phyloP scores from a whole-genome alignment of 2,113 vertebrate genomes.

The Todiramphus saurophagus region DNA sequence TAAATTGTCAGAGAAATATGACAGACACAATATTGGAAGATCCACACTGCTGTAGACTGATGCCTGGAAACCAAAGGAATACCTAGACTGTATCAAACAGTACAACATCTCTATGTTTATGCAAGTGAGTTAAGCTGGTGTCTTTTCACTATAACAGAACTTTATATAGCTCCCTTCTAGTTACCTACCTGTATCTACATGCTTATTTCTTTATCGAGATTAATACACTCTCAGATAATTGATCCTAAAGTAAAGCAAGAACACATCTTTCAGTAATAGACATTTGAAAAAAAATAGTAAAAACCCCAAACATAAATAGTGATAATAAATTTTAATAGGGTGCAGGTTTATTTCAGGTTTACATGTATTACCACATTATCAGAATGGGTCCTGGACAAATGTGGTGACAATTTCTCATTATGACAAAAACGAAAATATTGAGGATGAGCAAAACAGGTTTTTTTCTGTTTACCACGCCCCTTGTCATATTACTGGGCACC shows the following conservation, averaged over 20 bases:
- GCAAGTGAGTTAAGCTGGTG: not conserved
- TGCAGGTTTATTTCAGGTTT: not conserved
- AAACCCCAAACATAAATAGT: not conserved
- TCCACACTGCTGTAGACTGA: not conserved
- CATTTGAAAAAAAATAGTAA: not conserved
- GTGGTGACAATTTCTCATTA: not conserved
- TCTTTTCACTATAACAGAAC: not conserved
- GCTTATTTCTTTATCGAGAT: not conserved
- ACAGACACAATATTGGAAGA: not conserved
- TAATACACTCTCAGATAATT: accelerated
- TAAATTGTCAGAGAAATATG: not conserved
- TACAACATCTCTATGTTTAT: not conserved
- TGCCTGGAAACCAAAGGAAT: not conserved
- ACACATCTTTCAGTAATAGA: not conserved
- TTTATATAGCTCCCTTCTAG: not conserved
- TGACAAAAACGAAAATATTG: not conserved
- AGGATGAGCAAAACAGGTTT: accelerated
- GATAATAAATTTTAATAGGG: not conserved
- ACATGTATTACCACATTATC: not conserved
- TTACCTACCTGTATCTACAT: not conserved
- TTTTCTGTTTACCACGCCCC: not conserved
- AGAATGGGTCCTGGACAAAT: not conserved
- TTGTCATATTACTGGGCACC: no score
- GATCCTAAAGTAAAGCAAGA: not conserved
- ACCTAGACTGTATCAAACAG: not conserved